Conservation (phyloP, 2,113 vertebrate genomes). For the Caretta caretta region DNA sequence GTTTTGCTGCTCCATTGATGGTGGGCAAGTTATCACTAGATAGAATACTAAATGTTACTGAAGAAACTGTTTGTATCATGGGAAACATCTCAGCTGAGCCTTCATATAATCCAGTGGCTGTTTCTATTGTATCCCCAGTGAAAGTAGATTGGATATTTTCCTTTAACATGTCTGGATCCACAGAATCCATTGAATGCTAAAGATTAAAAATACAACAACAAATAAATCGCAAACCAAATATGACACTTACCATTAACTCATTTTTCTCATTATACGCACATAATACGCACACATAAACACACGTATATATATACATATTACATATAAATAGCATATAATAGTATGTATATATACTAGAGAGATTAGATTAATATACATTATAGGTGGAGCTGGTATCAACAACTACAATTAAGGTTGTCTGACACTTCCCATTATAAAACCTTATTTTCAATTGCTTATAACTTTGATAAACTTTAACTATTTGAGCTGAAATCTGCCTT, state of each 20-base stretch:
- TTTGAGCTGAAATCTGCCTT: not conserved
- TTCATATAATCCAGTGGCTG: constrained; percentile 77
- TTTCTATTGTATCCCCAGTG: constrained; percentile 45
- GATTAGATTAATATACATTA: not conserved
- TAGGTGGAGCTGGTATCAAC: not conserved
- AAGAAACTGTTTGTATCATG: constrained; percentile 79
- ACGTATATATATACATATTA: not conserved
- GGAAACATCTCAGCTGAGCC: constrained; percentile 83
- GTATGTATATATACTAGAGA: not conserved
- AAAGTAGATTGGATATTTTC: constrained; percentile 53
- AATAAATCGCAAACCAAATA: not conserved
- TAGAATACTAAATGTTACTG: constrained; percentile 75
- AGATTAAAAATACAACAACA: constrained; percentile 53
- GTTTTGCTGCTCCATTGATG: constrained; percentile 49
- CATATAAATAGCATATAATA: not conserved
- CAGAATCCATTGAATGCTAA: constrained; percentile 79
- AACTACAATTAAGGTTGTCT: not conserved
- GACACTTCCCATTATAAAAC: not conserved
- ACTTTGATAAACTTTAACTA: not conserved
- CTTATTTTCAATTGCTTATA: not conserved
- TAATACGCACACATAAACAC: not conserved
- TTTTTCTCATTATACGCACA: not conserved
- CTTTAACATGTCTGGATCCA: constrained; percentile 61
- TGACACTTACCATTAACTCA: not conserved
- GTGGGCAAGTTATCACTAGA: constrained; percentile 57